Evolutionary conservation across 1,140 invertebrate species (phyloP).

Genomic region (Euwallacea fornicatus): DNA sequence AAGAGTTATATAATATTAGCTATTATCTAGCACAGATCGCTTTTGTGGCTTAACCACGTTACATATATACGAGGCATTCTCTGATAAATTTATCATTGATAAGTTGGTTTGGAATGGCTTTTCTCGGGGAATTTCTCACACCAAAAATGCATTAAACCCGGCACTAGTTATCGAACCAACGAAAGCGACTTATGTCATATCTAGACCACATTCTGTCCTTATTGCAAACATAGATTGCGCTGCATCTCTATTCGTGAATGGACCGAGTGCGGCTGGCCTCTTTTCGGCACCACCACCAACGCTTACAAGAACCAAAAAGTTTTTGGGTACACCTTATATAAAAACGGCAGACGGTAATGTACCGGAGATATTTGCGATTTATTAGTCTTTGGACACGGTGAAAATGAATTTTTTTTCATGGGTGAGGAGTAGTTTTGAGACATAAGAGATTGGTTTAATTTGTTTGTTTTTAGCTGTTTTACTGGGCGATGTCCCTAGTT

Average conservation of each 20-base stretch:
- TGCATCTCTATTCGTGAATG: too few species aligned
- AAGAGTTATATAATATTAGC: too few species aligned
- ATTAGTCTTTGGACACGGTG: background rate
- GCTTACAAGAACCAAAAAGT: background rate
- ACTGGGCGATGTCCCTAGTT: slow-evolving; percentile 14
- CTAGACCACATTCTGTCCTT: slow-evolving; percentile 19
- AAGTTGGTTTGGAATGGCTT: too few species aligned
- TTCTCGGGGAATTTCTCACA: too few species aligned
- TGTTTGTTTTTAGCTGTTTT: slow-evolving; percentile 27
- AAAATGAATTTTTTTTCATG: slow-evolving; percentile 29
- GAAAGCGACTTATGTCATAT: slow-evolving; percentile 21
- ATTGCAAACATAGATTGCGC: background rate
- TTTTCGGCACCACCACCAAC: slow-evolving; percentile 3
- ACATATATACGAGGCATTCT: too few species aligned
- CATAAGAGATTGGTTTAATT: background rate
- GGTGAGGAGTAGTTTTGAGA: slow-evolving; percentile 16
- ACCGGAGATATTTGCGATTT: too few species aligned
- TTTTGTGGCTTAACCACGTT: too few species aligned
- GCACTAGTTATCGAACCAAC: slow-evolving; percentile 5
- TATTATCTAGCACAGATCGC: too few species aligned
- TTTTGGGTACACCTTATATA: slow-evolving; percentile 4
- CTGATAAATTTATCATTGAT: too few species aligned
- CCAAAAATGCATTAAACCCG: too few species aligned
- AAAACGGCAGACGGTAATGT: background rate
- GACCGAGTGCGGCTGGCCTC: background rate